Percentiles rank a stretch among this genome's conserved stretches.
Conservation (phyloP, 2,113 vertebrate genomes). For the Mixornis gularis region DNA sequence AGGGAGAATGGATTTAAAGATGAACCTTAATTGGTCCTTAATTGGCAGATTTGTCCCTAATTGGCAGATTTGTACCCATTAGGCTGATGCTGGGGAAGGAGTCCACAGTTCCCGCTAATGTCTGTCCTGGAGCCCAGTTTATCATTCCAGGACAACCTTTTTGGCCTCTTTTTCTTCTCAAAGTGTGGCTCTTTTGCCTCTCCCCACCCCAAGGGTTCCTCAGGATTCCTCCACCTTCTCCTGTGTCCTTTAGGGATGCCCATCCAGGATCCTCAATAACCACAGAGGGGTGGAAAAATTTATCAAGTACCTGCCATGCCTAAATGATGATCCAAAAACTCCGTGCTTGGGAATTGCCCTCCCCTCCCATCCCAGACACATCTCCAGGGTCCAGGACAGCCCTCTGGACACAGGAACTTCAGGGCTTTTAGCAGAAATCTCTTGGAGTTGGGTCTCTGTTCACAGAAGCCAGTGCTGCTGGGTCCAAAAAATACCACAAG, state of each 20-base stretch:
- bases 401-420: not conserved
- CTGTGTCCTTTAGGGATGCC: not conserved
- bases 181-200: not conserved
- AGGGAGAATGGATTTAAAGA: not conserved
- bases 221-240: not conserved
- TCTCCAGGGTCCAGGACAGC: not conserved
- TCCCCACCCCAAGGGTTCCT: not conserved
- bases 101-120: not conserved
- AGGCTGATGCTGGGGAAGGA: not conserved
- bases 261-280: not conserved
- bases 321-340: not conserved
- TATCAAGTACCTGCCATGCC: not conserved
- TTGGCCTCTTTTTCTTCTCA: not conserved
- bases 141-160: not conserved
- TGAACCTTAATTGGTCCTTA: slow-evolving; percentile 2
- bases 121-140: not conserved
- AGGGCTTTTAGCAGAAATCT: not conserved
- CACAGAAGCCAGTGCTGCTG: rapidly evolving
- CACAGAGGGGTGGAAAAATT: not conserved
- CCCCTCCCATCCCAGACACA: rapidly evolving
- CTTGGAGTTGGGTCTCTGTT: not conserved
- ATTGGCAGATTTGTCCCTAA: slow-evolving; percentile 25
- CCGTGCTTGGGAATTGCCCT: not conserved
- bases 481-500: not conserved
- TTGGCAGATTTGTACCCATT: slow-evolving; percentile 24